Evolutionary conservation across 2,888 invertebrate genomes (phyloP).

Genomic region (Leptopilina drosophilae): DNA sequence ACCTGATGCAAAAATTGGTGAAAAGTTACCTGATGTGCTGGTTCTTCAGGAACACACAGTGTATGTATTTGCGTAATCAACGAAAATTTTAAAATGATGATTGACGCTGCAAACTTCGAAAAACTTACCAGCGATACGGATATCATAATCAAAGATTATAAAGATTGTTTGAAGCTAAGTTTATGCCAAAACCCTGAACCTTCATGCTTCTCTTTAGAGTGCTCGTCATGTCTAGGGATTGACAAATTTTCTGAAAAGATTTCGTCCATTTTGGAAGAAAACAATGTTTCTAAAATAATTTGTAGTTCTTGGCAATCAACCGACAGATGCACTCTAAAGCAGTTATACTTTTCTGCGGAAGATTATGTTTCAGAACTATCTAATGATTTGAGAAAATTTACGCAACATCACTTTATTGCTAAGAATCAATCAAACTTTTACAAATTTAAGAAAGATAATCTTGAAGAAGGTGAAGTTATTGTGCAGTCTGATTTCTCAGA

Average conservation of each 20-base stretch:
- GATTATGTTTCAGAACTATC: conserved; percentile 16
- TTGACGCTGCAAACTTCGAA: conserved; percentile 28
- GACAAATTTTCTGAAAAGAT: conserved; percentile 31
- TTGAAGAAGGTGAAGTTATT: conserved; percentile 17
- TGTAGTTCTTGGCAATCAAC: conserved; percentile 45
- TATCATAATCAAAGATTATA: conserved; percentile 16
- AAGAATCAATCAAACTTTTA: conserved; percentile 37
- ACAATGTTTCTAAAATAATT: too few species aligned
- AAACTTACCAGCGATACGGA: background rate
- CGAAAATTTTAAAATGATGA: conserved; percentile 43
- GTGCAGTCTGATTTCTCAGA: too few species aligned
- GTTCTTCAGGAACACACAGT: conserved; percentile 34
- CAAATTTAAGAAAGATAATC: conserved; percentile 35
- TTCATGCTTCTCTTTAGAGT: too few species aligned
- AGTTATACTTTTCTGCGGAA: conserved; percentile 21
- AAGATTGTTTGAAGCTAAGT: conserved; percentile 39
- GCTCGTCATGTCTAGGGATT: conserved; percentile 30
- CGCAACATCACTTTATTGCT: conserved; percentile 42
- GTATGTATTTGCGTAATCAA: conserved; percentile 32
- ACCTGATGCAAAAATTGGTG: background rate
- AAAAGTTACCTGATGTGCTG: background rate
- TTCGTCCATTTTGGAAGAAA: conserved; percentile 23
- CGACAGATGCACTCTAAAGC: conserved; percentile 34
- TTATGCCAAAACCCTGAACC: conserved; percentile 1
- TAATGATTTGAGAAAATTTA: conserved; percentile 32